Evolutionary conservation across 2,888 invertebrate species (phyloP).

Genomic region (Drosophila mercatorum): DNA sequence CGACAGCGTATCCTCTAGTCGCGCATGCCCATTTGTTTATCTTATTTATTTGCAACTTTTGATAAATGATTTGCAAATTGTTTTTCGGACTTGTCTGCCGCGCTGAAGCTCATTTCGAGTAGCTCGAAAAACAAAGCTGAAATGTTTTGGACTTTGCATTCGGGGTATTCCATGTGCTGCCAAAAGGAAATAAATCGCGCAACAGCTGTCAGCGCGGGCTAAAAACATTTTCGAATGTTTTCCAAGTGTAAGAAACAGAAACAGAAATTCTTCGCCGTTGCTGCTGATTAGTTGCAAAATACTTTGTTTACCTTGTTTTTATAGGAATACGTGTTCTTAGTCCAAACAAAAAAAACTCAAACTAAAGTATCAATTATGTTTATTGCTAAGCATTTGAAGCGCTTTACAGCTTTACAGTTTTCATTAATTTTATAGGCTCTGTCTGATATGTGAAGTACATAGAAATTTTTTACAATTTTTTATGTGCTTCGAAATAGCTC

Average conservation of each 20-base stretch:
- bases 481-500: too few species aligned
- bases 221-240: background rate
- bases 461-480: background rate
- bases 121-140: background rate
- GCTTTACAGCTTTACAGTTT: background rate
- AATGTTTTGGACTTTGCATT: constrained; percentile 9
- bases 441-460: background rate
- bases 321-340: background rate
- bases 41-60: constrained; percentile 35
- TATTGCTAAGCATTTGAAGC: background rate
- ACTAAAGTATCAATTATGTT: background rate
- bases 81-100: constrained; percentile 4
- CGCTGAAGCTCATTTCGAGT: background rate
- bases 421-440: background rate
- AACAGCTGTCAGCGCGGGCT: constrained; percentile 7
- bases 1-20: constrained; percentile 20
- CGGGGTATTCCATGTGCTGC: constrained; percentile 8
- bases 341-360: too few species aligned
- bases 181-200: constrained; percentile 5
- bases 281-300: background rate
- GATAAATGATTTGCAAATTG: constrained; percentile 53
- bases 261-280: background rate
- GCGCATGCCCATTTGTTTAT: constrained; percentile 10
- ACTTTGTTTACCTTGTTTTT: background rate
- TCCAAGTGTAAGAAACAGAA: background rate